Evolutionary conservation across 2,888 invertebrate genomes (phyloP), one percentile per base, ranked within the genome.

Genomic region (Pemphredon lugubris): DNA sequence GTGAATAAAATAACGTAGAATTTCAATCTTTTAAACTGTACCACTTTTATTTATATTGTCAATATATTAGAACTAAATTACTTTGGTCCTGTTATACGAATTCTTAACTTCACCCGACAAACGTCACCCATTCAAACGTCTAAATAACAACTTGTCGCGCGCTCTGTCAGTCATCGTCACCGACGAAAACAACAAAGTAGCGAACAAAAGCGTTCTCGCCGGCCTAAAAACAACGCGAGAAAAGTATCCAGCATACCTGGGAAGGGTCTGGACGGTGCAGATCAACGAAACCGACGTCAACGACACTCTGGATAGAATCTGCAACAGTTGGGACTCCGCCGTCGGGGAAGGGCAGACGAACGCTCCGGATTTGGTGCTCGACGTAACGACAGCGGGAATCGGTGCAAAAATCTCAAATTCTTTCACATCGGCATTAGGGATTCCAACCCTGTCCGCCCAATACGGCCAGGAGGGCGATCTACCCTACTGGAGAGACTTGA

Each of bases 381-480:
- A 97, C 89, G 94, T 95, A 16, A 97, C 97, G 0, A 94, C 94
- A 90, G 93, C 94, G 2, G 96, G 96, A 2, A 91, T 94, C 30
- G 93, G 95, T 13, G 96, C 96, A 0, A 97, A 97, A 90, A 95
- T 95, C 0, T 95, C 96, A 2, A 96, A 96, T 89, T 94, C 96
- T 0, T 95, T 97, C 86, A 94, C 95, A 2, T 93, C 94, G 14
- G 95, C 96, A 0, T 88, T 97, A 60, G 95, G 93, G 0, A 86
- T 97, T 75, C 97, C 97, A 0, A 97, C 97, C 0, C 92, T 97
- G 45, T 95, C 95, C 65, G 95, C 95, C 0, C 96, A 96, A 5
- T 97, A 95, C 85, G 97, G 97, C 0, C 96, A 96, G 88, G 93
- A 93, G 40, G 96, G 95, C 0, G 97, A 97, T 90, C 90, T 97